Conservation (phyloP, 2,888 invertebrate genomes). For the Cheilosia vernalis region DNA sequence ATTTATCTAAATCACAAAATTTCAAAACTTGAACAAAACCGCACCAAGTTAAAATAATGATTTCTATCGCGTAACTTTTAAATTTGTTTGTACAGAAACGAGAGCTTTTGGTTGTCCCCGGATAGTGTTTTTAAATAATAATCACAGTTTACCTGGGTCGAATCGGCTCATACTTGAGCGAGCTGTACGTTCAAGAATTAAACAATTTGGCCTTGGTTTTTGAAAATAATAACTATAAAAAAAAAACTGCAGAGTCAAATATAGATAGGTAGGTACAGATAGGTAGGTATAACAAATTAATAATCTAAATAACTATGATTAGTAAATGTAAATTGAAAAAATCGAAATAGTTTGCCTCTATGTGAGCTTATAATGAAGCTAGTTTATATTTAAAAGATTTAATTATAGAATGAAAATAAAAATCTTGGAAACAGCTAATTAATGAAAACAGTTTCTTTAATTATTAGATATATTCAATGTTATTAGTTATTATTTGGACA, state of each 20-base stretch:
- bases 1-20: not conserved
- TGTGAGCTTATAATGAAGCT: no score
- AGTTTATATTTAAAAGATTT: no score
- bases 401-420: no score
- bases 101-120: conserved; percentile 50
- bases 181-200: no score
- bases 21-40: no score
- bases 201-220: no score
- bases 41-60: not conserved
- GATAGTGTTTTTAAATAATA: conserved; percentile 13
- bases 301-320: not conserved
- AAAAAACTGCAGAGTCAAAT: conserved; percentile 3
- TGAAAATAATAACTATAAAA: conserved; percentile 6
- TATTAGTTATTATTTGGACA: conserved; percentile 18
- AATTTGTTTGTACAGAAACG: conserved; percentile 57
- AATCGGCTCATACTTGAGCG: no score
- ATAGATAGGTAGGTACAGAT: not conserved
- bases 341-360: no score
- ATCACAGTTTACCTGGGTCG: conserved; percentile 3
- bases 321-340: no score
- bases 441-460: no score
- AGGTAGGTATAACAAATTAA: no score
- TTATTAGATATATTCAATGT: not conserved
- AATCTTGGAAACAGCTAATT: no score
- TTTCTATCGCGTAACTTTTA: not conserved